phyloP scores from a whole-genome alignment of 2,113 vertebrate species.

The Dermatemys mawii region DNA sequence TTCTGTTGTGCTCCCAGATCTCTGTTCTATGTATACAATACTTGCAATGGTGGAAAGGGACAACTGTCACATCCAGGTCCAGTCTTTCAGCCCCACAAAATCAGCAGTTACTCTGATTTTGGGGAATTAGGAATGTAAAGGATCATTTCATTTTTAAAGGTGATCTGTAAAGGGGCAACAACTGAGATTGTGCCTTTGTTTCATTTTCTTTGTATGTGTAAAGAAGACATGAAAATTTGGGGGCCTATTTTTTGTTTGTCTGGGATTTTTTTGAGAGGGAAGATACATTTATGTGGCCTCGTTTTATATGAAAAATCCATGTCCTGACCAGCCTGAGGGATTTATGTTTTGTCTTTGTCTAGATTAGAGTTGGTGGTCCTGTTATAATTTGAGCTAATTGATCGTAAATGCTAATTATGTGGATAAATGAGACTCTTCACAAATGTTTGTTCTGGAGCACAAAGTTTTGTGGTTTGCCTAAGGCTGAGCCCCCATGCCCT shows the following conservation, averaged over 20 bases:
- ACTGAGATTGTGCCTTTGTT: background rate
- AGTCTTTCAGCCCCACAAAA: fast-evolving
- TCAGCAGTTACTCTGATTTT: background rate
- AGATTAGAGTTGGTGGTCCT: background rate
- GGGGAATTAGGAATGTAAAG: background rate
- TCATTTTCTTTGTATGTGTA: background rate
- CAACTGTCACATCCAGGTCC: background rate
- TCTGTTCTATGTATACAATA: background rate
- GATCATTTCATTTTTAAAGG: background rate
- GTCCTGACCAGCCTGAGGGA: background rate
- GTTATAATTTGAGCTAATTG: background rate
- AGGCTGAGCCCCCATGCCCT: background rate
- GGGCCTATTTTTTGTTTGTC: background rate
- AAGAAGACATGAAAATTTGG: background rate
- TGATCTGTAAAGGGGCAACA: background rate
- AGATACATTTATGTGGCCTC: background rate
- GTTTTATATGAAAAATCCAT: background rate
- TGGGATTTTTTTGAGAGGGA: background rate
- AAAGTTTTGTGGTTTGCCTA: background rate
- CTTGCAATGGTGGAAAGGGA: background rate
- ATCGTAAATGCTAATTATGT: background rate
- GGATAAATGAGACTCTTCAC: background rate
- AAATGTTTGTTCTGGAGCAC: background rate
- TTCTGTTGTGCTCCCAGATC: background rate
- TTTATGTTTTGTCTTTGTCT: background rate